Base-by-base conservation (phyloP, 2,888 invertebrate genomes). In the Caenorhabditis becei region DNA sequence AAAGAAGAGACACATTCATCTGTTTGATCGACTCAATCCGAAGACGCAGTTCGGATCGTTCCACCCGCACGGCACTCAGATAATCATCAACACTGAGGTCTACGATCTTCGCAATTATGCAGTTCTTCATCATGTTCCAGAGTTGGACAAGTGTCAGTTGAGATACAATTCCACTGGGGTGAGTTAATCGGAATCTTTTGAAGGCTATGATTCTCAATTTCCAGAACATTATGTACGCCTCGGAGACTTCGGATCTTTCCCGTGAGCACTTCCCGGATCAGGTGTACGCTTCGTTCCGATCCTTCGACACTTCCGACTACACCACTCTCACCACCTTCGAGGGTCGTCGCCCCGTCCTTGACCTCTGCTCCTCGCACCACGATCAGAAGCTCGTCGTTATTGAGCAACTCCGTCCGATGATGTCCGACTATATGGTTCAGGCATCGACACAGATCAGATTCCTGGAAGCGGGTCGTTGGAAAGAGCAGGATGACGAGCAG, bases 81-180 rank as follows among this genome's bases (percentile, higher is more conserved):
- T 97, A 49, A 95, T 99, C 89, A 96, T 97, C 70, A 98, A 98
- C 91, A 96, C 97, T 0, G 97, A 99, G 94, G 96, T 93, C 84
- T 99, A 98, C 98, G 99, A 99, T 92, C 92, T 98, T 28, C 93
- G 98, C 86, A 97, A 97, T 51, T 97, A 96, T 92, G 96, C 97
- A 91, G 92, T 99, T 51, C 92, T 99, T 41, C 94, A 96, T 91
- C 97, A 97, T 0, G 97, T 99, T 63, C 96, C 97, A 0, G 95
- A 95, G 0, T 93, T 99, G 82, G 96, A 97, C 91, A 96, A 96
- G 91, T 96, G 96, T 84, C 94, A 94, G 91, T 94, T 97, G 32
- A 94, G 94, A 78, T 99, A 99, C 92, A 97, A 96, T 75, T 94
- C 95, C 2, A 93, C 94, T 69, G 95, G 96, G 16, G 91, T 92